phyloP scores from a whole-genome alignment of 2,888 invertebrate species.

The Iselma pallidipennis region DNA sequence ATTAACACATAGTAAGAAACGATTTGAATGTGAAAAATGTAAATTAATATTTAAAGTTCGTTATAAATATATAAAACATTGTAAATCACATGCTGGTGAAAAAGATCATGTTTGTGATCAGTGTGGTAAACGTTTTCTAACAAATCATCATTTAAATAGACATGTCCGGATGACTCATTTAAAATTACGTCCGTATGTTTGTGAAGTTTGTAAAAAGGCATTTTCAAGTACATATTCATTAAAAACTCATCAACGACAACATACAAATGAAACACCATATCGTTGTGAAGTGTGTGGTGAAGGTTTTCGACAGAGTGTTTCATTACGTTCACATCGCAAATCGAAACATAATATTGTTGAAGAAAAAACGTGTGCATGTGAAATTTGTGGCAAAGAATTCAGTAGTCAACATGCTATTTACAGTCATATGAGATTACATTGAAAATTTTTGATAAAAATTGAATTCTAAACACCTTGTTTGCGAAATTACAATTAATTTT shows the following conservation, averaged over 20 bases:
- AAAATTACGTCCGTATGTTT: slow-evolving; percentile 40
- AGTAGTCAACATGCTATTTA: slow-evolving; percentile 26
- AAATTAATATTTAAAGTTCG: slow-evolving; percentile 44
- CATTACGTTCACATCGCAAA: slow-evolving; percentile 39
- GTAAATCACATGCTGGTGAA: slow-evolving; percentile 52
- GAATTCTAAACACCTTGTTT: no score
- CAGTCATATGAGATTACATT: no score
- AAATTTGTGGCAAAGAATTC: slow-evolving; percentile 37
- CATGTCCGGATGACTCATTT: slow-evolving; percentile 44
- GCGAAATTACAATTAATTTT: slow-evolving; percentile 36
- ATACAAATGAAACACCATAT: slow-evolving; percentile 44
- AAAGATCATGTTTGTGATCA: slow-evolving; percentile 37
- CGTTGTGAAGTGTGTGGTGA: no score
- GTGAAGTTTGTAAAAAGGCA: slow-evolving; percentile 41
- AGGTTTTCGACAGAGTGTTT: no score
- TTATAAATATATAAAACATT: no score
- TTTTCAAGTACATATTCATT: slow-evolving; percentile 42
- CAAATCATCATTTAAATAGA: slow-evolving; percentile 33
- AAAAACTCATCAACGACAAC: slow-evolving; percentile 42
- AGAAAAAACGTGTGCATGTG: slow-evolving; percentile 34
- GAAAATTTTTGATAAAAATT: no score
- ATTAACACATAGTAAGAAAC: slow-evolving; percentile 41
- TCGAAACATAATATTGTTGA: slow-evolving; percentile 43
- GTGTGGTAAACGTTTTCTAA: slow-evolving; percentile 40
- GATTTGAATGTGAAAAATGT: slow-evolving; percentile 49